phyloP scores from a whole-genome alignment of 2,113 vertebrate genomes.

The Herpetotheres cachinnans region DNA sequence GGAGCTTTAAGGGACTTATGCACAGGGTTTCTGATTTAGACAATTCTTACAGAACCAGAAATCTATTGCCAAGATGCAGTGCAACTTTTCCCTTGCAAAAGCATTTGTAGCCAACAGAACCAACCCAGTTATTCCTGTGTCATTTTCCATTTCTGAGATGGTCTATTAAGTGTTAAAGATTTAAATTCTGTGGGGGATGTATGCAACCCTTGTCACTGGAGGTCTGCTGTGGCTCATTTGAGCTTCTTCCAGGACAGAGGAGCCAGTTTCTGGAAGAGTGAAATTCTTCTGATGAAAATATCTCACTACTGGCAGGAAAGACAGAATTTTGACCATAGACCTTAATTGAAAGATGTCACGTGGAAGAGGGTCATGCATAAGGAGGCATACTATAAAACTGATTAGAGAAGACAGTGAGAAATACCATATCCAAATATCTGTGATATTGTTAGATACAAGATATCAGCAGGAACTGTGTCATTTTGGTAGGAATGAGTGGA shows the following conservation, averaged over 20 bases:
- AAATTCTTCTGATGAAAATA: neutral
- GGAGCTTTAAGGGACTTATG: neutral
- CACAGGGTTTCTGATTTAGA: neutral
- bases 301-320: neutral
- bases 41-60: neutral
- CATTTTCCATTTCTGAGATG: neutral
- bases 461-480: neutral
- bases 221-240: neutral
- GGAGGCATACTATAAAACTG: neutral
- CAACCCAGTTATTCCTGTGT: neutral
- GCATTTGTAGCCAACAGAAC: neutral
- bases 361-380: neutral
- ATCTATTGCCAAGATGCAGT: neutral
- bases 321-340: neutral
- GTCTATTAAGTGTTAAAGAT: neutral
- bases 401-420: slow-evolving; percentile 18
- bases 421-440: neutral
- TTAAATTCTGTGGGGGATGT: neutral
- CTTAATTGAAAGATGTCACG: neutral
- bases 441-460: neutral
- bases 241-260: neutral
- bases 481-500: neutral
- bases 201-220: neutral
- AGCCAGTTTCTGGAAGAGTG: neutral
- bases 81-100: neutral